A percentile compares a stretch with the other conserved stretches of the same genome.
These are phyloP conservation scores for Silurus aristotelis DNA, from an alignment of 2,797 vertebrate genomes.

Conservation along the genomic window DNA sequence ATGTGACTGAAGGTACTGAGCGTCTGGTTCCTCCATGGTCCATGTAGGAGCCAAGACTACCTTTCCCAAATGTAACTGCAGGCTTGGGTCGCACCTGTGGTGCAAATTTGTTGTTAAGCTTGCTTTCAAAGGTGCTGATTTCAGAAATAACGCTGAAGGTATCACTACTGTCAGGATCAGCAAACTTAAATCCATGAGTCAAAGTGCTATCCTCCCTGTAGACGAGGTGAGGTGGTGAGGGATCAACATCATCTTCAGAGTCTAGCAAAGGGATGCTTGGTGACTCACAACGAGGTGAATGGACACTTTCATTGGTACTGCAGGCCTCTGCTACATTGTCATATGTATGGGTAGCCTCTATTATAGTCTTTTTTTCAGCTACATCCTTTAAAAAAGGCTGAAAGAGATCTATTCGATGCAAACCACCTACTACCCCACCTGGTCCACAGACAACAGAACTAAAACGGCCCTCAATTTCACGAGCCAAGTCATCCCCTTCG, in stretches of 20 bases:
- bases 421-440: constrained; percentile 79
- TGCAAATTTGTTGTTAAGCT: constrained; percentile 90
- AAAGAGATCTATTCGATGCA: constrained; percentile 88
- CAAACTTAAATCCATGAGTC: constrained; percentile 81
- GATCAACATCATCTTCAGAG: constrained; percentile 89
- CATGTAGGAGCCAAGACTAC: constrained; percentile 79
- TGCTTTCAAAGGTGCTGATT: constrained; percentile 84
- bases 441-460: constrained; percentile 81
- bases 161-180: constrained; percentile 86
- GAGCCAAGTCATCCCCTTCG: constrained; percentile 92
- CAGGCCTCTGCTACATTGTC: constrained; percentile 92
- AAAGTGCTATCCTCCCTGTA: constrained; percentile 80
- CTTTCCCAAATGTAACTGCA: constrained; percentile 79
- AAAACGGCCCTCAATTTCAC: constrained; percentile 89
- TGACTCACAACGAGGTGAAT: constrained; percentile 87
- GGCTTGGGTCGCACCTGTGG: constrained; percentile 92
- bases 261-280: constrained; percentile 87
- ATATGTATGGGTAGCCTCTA: constrained; percentile 96
- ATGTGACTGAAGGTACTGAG: constrained; percentile 80
- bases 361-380: constrained; percentile 86
- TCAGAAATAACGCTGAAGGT: constrained; percentile 81
- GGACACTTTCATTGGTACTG: constrained; percentile 83
- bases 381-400: constrained; percentile 90
- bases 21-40: constrained; percentile 85
- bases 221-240: constrained; percentile 79